Base-by-base conservation (phyloP, 2,797 vertebrate genomes). In the Peromyscus attwateri region DNA sequence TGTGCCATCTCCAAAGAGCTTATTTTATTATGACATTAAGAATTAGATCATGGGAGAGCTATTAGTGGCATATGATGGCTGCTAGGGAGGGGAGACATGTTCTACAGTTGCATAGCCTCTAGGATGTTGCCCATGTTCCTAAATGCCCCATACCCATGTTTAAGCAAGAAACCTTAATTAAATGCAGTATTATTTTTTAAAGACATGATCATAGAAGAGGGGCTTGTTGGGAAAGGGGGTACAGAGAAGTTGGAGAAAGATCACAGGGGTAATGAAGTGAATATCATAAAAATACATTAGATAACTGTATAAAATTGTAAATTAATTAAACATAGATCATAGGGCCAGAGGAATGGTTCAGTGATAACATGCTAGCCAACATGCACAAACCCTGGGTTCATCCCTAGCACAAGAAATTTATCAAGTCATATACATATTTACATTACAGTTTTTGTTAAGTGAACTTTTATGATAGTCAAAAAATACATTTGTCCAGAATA, bases 41-140 rank as follows among this genome's bases (percentile, higher is more conserved):
- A 75, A 46, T 16, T 34, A 62, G 71, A 46, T 12, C n/a, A 70
- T n/a, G 2, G 5, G 6, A 49, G 80, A 82, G 55, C 4, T 37
- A 29, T 40, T 55, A n/a, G 34, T 46, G 31, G 34, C 25, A 87
- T n/a, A 29, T 71, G n/a, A 71, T 55, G 49, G 23, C 25, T 55
- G 0, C 34, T 29, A 34, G 6, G 29, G 25, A 60, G 14, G 1
- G 2, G 1, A 73, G 68, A 21, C 3, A 40, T 7, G 9, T 21
- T 88, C 14, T n/a, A 57, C n/a, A 73, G 52, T 29, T 31, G 16
- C 52, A 73, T 6, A 57, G n/a, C 9, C 68, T 40, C n/a, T 88
- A 17, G 23, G 27, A 55, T 73, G 25, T 31, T 57, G 52, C 9
- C 52, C 37, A 29, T 31, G 21, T 25, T 40, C 25, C 46, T 55